These are phyloP conservation scores for Nebria salina DNA, from an alignment of 2,888 invertebrate species.

Conservation along the genomic window DNA sequence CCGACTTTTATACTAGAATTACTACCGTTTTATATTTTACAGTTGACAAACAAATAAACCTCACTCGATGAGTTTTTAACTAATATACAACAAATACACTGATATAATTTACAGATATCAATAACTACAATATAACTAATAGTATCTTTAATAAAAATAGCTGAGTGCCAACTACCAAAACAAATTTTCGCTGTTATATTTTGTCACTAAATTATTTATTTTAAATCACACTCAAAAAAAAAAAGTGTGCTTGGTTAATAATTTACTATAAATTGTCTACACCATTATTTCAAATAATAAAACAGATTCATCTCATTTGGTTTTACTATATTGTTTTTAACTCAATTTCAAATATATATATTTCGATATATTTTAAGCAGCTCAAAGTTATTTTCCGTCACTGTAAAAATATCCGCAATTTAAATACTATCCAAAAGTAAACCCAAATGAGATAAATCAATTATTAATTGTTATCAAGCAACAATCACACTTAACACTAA, in stretches of 20 bases:
- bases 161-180: slow-evolving; percentile 63
- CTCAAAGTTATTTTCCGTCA: too few relatives aligned
- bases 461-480: slow-evolving; percentile 6
- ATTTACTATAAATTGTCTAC: slow-evolving; percentile 28
- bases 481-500: slow-evolving; percentile 36
- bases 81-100: slow-evolving; percentile 39
- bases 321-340: neutral
- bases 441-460: slow-evolving; percentile 10
- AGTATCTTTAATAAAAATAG: slow-evolving; percentile 57
- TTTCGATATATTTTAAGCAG: neutral
- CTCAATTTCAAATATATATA: neutral
- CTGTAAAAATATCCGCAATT: neutral
- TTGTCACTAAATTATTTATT: slow-evolving; percentile 42
- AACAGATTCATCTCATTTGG: neutral
- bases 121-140: slow-evolving; percentile 49
- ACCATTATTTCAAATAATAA: neutral
- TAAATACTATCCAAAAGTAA: neutral
- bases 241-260: slow-evolving; percentile 37
- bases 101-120: slow-evolving; percentile 50
- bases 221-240: slow-evolving; percentile 47
- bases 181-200: slow-evolving; percentile 53
- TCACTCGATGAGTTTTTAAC: slow-evolving; percentile 27
- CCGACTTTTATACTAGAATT: slow-evolving; percentile 46
- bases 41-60: slow-evolving; percentile 32
- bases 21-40: slow-evolving; percentile 47